Conservation (phyloP, 2,113 vertebrate genomes). For the Romanogobio albipinnatus region DNA sequence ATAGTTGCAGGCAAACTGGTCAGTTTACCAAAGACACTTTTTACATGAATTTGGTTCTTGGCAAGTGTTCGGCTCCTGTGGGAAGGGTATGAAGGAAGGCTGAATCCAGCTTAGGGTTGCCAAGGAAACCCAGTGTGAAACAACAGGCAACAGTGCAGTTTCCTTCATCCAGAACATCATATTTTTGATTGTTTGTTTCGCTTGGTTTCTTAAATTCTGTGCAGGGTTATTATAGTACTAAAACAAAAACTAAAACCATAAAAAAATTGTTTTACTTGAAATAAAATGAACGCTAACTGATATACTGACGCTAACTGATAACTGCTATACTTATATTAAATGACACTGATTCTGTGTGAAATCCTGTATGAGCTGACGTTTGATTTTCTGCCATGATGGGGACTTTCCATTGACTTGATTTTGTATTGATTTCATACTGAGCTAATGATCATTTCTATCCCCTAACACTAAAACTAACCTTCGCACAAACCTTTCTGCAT, state of each 20-base stretch:
- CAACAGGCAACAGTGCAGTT: slow-evolving; percentile 4
- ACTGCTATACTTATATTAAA: neutral
- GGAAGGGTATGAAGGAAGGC: neutral
- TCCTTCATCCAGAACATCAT: neutral
- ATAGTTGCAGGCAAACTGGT: neutral
- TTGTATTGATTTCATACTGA: neutral
- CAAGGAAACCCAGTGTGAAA: slow-evolving; percentile 23
- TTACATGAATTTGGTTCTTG: neutral
- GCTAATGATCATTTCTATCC: neutral
- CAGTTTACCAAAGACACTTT: neutral
- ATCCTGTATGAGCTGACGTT: neutral
- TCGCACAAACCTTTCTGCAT: neutral
- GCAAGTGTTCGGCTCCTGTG: neutral
- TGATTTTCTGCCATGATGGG: neutral
- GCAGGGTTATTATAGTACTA: too few species aligned
- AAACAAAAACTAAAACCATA: neutral
- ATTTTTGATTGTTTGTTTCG: neutral
- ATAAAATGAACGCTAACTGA: too few species aligned
- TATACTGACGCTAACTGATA: too few species aligned
- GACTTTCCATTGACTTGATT: slow-evolving; percentile 7
- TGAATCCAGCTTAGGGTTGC: slow-evolving; percentile 1
- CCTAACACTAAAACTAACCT: slow-evolving; percentile 5
- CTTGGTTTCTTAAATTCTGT: neutral
- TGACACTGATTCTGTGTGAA: neutral
- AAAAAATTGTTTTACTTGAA: neutral